phyloP scores from a whole-genome alignment of 2,113 vertebrate species.

The Alethe castanea region DNA sequence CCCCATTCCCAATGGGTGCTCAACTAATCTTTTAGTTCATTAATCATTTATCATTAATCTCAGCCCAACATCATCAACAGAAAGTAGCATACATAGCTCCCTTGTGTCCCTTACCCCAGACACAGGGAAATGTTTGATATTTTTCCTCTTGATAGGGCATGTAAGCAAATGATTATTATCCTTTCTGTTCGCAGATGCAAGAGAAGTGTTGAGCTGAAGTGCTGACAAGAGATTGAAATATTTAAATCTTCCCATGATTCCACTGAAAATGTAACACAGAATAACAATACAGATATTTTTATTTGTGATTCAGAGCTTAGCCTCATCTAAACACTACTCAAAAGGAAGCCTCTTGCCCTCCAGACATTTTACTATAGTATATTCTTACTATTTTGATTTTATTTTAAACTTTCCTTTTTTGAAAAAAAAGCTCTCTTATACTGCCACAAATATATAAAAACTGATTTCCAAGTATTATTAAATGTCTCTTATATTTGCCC shows the following conservation, averaged over 20 bases:
- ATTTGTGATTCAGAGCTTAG: background rate
- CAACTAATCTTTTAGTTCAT: constrained; percentile 14
- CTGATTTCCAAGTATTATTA: background rate
- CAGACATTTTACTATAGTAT: background rate
- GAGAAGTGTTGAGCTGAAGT: constrained; percentile 21
- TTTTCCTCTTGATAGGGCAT: constrained; percentile 35
- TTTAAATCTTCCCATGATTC: constrained; percentile 18
- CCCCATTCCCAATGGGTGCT: background rate
- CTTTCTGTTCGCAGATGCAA: constrained; percentile 45
- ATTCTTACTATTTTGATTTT: background rate
- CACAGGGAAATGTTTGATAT: background rate
- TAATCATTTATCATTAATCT: constrained; percentile 27
- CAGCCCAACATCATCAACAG: constrained; percentile 9
- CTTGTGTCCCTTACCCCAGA: background rate
- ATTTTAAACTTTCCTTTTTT: background rate
- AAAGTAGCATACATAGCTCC: constrained; percentile 10
- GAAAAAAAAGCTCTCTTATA: background rate
- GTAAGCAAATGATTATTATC: constrained; percentile 41
- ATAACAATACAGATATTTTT: background rate
- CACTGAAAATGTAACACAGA: background rate
- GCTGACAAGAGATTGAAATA: constrained; percentile 29
- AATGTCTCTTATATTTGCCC: background rate
- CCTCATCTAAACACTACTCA: background rate
- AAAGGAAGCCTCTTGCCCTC: background rate
- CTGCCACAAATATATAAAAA: background rate